phyloP scores from a whole-genome alignment of 2,797 vertebrate species.

The Macropus fuliginosus region DNA sequence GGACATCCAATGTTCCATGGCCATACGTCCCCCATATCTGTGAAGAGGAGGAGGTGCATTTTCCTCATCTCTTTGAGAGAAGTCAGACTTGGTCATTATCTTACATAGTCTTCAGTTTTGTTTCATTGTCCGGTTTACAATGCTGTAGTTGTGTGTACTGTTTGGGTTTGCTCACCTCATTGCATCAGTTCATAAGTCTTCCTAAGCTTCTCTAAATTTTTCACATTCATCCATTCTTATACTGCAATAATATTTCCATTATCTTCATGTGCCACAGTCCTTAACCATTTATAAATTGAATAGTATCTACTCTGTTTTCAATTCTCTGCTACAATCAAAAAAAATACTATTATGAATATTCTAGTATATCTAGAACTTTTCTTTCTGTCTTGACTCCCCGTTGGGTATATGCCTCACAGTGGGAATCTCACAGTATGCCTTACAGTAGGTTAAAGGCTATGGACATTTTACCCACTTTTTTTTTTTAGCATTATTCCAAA shows the following conservation, averaged over 20 bases:
- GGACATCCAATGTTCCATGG: background rate
- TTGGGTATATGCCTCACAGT: background rate
- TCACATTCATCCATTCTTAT: background rate
- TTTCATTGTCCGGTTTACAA: background rate
- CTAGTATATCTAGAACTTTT: background rate
- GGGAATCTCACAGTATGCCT: background rate
- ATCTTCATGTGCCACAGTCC: background rate
- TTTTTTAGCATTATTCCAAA: background rate
- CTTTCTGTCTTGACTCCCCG: background rate
- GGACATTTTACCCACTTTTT: background rate
- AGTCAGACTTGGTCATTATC: background rate
- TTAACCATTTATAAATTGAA: background rate
- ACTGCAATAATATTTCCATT: background rate
- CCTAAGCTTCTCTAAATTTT: background rate
- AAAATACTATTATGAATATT: background rate
- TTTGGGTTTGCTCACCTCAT: background rate
- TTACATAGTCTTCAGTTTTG: background rate
- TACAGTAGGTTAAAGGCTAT: background rate
- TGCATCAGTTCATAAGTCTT: background rate
- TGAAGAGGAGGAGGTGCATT: background rate
- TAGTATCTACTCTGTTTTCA: background rate
- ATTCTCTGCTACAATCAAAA: background rate
- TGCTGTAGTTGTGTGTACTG: background rate
- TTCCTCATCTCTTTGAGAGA: background rate
- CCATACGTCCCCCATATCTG: background rate